These are phyloP conservation scores for Drosophila pectinifera DNA, from an alignment of 1,140 invertebrate species.

Conservation along the genomic window DNA sequence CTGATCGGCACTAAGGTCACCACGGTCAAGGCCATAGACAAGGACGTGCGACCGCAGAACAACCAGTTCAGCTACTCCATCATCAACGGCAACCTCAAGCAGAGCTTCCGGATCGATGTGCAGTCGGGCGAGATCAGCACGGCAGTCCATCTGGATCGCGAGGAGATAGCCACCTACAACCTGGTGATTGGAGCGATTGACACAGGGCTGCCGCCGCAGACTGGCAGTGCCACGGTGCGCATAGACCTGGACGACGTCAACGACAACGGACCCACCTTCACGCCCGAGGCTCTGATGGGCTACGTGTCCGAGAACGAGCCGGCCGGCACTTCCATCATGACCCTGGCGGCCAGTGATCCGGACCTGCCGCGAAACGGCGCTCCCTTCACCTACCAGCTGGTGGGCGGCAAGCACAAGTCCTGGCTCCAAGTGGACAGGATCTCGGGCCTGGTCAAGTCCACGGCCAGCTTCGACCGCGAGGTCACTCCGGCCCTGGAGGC, in stretches of 20 bases:
- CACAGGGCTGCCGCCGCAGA: slow-evolving; percentile 93
- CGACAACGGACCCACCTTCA: slow-evolving; percentile 96
- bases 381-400: slow-evolving; percentile 93
- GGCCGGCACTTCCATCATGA: slow-evolving; percentile 93
- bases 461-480: slow-evolving; percentile 93
- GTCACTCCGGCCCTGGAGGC: slow-evolving; percentile 90
- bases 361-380: slow-evolving; percentile 96
- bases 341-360: slow-evolving; percentile 93
- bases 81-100: slow-evolving; percentile 92
- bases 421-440: slow-evolving; percentile 87
- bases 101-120: slow-evolving; percentile 95
- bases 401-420: slow-evolving; percentile 91
- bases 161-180: slow-evolving; percentile 91
- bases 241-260: slow-evolving; percentile 92
- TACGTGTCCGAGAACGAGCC: slow-evolving; percentile 95
- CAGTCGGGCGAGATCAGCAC: slow-evolving; percentile 93
- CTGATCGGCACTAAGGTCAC: slow-evolving; percentile 90
- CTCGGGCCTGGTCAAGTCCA: slow-evolving; percentile 92
- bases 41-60: slow-evolving; percentile 95
- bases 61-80: slow-evolving; percentile 97
- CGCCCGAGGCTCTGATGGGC: slow-evolving; percentile 89
- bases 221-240: slow-evolving; percentile 93
- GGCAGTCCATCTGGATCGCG: slow-evolving; percentile 91
- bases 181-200: slow-evolving; percentile 96
- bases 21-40: slow-evolving; percentile 94